Evolutionary conservation across 2,888 invertebrate genomes (phyloP).

Genomic region (Rugalucina vietnamica): DNA sequence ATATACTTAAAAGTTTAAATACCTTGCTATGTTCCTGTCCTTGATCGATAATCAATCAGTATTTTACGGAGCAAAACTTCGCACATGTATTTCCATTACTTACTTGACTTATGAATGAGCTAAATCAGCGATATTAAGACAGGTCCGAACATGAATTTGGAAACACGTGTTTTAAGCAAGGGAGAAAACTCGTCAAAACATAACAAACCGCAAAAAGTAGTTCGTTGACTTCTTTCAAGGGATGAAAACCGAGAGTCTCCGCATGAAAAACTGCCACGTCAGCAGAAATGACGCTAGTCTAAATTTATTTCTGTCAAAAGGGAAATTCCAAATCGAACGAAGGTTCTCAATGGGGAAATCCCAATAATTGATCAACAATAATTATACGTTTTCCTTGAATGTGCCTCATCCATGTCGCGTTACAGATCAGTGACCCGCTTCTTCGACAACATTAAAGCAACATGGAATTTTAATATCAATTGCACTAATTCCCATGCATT

Average conservation of each 20-base stretch:
- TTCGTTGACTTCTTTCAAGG: constrained; percentile 3
- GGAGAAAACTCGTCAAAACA: constrained; percentile 58
- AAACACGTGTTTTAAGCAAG: constrained; percentile 49
- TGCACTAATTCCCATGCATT: too few relatives aligned
- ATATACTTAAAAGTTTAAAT: constrained; percentile 6
- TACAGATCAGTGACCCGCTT: too few relatives aligned
- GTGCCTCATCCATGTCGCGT: too few relatives aligned
- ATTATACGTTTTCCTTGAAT: too few relatives aligned
- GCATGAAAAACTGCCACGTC: constrained; percentile 51
- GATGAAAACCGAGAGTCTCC: constrained; percentile 33
- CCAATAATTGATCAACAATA: too few relatives aligned
- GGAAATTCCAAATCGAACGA: constrained; percentile 45
- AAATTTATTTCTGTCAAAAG: constrained; percentile 36
- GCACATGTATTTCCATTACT: background rate
- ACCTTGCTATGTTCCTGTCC: constrained; percentile 7
- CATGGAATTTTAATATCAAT: too few relatives aligned
- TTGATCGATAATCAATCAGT: constrained; percentile 1
- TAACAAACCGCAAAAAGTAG: constrained; percentile 14
- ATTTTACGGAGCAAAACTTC: background rate
- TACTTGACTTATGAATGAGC: constrained; percentile 44
- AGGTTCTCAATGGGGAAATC: background rate
- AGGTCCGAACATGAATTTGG: constrained; percentile 56
- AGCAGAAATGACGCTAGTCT: constrained; percentile 40
- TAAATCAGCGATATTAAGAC: constrained; percentile 57
- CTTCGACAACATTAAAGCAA: too few relatives aligned